These are phyloP conservation scores for Schizaphis graminum DNA, from an alignment of 2,888 invertebrate species.

Conservation along the genomic window DNA sequence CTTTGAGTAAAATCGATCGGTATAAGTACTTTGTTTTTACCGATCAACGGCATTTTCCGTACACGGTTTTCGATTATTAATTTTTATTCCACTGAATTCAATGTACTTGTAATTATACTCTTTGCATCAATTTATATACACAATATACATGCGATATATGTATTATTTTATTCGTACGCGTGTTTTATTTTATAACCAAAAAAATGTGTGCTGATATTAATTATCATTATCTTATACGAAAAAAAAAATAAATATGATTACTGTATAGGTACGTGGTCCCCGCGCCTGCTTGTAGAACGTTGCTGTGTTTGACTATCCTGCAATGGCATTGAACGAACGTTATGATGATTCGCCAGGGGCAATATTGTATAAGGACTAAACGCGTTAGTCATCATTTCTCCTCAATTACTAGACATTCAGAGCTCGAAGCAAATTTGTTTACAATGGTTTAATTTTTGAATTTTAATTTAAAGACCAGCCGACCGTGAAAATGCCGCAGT, in stretches of 20 bases:
- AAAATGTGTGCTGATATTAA: background rate
- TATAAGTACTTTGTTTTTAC: background rate
- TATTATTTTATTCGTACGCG: too few relatives aligned
- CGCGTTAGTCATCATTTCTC: background rate
- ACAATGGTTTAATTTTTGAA: slow-evolving; percentile 48
- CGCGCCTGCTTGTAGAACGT: background rate
- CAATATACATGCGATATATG: background rate
- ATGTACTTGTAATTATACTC: background rate
- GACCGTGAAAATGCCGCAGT: slow-evolving; percentile 46
- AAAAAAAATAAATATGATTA: background rate
- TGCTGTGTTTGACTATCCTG: background rate
- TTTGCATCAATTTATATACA: too few relatives aligned
- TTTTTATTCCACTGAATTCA: background rate
- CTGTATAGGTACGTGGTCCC: background rate
- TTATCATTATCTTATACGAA: background rate
- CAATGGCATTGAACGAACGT: background rate
- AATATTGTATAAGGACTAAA: background rate
- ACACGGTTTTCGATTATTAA: background rate
- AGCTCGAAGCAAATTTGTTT: slow-evolving; percentile 36
- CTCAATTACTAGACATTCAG: slow-evolving; percentile 9
- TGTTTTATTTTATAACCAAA: too few relatives aligned
- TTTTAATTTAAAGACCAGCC: slow-evolving; percentile 51
- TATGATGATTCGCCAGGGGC: background rate
- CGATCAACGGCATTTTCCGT: background rate
- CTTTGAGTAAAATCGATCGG: background rate